Percentiles rank a stretch among this genome's conserved stretches.
Conservation (phyloP, 2,797 vertebrate genomes). For the Helostoma temminkii region DNA sequence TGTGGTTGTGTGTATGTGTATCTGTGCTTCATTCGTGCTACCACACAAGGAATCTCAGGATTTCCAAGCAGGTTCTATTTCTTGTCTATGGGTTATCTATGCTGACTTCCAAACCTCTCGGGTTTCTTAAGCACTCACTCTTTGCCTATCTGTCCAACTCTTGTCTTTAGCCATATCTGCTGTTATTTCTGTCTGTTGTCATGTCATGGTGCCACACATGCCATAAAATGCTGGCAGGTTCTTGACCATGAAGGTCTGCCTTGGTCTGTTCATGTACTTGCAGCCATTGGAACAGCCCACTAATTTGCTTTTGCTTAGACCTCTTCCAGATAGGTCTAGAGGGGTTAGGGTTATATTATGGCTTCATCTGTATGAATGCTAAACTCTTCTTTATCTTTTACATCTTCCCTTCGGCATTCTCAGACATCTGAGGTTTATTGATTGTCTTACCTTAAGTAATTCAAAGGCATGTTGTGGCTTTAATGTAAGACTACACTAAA, state of each 20-base stretch:
- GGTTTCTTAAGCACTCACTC: constrained; percentile 56
- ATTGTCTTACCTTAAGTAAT: constrained; percentile 36
- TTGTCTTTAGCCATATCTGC: constrained; percentile 21
- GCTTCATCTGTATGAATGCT: neutral
- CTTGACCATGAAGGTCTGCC: neutral
- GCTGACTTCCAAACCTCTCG: constrained; percentile 45
- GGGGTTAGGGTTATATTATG: neutral
- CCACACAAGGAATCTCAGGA: constrained; percentile 66
- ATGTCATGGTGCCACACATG: neutral
- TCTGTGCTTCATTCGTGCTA: constrained; percentile 24
- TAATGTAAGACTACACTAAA: constrained; percentile 31
- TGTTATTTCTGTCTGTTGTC: constrained; percentile 1
- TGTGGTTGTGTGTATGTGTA: constrained; percentile 16
- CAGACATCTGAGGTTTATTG: constrained; percentile 34
- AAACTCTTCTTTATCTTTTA: constrained; percentile 1
- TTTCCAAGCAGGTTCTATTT: constrained; percentile 78
- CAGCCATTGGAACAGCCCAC: neutral
- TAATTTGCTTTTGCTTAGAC: neutral
- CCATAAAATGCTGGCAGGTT: neutral
- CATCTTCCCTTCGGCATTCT: neutral
- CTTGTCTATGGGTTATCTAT: constrained; percentile 67
- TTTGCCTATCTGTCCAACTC: constrained; percentile 17
- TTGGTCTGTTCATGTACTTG: neutral
- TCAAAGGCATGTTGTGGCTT: constrained; percentile 50
- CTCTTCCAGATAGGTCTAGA: constrained; percentile 6